Evolutionary conservation across 2,888 invertebrate genomes (phyloP), one percentile per base, ranked within the genome.

Genomic region (Watsonalla cultraria): DNA sequence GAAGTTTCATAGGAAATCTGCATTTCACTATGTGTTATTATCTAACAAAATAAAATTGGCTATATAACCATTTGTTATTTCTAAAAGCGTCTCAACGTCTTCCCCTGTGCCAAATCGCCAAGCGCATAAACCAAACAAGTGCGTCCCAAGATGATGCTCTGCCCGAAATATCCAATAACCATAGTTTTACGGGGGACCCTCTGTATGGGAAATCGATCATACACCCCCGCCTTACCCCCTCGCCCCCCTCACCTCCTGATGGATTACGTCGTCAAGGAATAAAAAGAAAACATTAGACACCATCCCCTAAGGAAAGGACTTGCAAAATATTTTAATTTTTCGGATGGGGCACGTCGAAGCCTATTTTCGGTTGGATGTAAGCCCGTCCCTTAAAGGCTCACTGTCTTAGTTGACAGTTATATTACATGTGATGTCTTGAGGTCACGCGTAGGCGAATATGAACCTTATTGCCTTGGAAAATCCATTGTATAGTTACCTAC

Each of bases 281-380:
- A 86, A 86, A 84, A 86, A 86, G 80, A 86, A 88, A 87, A 87
- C 87, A 88, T 87, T 86, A 85, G 79, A 80, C 76, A 76, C 77
- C 49, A 74, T 68, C 74, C 71, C 81, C 76, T 76, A 58, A 58
- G 82, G 86, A 82, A 80, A 75, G 72, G 59, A 74, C 74, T 70
- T 74, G 68, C 71, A 67, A 76, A 76, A 81, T 75, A 80, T 80
- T 79, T 79, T 80, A 78, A 72, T 60, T 72, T 74, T 73, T 70
- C 59, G 62, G 70, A 66, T 69, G 75, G 84, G 80, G 80, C 71
- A 76, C 76, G 85, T 86, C 85, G 76, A 58, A 65, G 62, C 65
- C 75, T 78, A 80, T 86, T 84, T 81, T 70, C 74, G 76, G 78
- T 72, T 67, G 59, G 65, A 68, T 74, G 72, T 69, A 66, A 72